Conservation (phyloP, 1,140 invertebrate species). For the Diachasmimorpha longicaudata region DNA sequence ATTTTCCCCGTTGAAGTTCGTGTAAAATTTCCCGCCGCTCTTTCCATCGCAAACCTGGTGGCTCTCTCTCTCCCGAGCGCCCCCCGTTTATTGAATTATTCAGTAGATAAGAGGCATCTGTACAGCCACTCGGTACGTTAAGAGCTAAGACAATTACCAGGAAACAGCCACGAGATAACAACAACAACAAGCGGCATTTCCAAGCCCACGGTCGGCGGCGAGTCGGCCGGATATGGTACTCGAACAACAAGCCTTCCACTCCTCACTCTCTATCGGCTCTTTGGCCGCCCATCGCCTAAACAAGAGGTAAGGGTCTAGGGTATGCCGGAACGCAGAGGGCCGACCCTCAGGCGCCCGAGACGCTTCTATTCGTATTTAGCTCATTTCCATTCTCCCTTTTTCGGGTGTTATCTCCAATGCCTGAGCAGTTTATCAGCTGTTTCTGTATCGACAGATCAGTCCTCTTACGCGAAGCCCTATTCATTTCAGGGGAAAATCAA, state of each 20-base stretch:
- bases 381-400: neutral
- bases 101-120: slow-evolving; percentile 43
- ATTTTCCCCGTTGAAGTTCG: neutral
- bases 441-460: neutral
- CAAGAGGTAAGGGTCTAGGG: neutral
- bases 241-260: slow-evolving; percentile 32
- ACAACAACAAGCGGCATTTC: slow-evolving; percentile 38
- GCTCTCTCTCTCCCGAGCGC: slow-evolving; percentile 17
- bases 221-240: slow-evolving; percentile 37
- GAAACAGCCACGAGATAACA: slow-evolving; percentile 47
- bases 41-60: neutral
- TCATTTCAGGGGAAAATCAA: neutral
- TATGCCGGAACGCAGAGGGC: neutral
- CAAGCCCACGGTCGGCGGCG: slow-evolving; percentile 25
- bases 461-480: neutral
- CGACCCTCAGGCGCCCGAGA: neutral
- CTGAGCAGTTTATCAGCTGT: neutral
- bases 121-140: slow-evolving; percentile 35
- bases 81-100: slow-evolving; percentile 49
- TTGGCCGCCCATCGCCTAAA: neutral
- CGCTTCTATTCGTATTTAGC: neutral
- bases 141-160: slow-evolving; percentile 48
- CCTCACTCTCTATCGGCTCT: neutral
- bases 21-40: neutral
- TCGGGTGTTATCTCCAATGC: neutral